phyloP scores from a whole-genome alignment of 2,888 invertebrate genomes.

The Phania funesta region DNA sequence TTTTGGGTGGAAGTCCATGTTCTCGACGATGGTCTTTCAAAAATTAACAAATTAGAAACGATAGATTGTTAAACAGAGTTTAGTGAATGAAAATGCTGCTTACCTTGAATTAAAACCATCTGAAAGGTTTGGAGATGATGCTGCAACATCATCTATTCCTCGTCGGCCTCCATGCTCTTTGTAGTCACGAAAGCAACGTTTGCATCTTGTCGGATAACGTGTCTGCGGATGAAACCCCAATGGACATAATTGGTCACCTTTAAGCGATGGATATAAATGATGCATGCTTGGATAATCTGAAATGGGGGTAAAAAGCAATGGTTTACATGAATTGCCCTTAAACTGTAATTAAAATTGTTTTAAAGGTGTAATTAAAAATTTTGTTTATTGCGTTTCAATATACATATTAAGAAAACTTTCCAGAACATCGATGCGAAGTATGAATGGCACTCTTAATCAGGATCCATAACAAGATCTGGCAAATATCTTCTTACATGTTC shows the following conservation, averaged over 20 bases:
- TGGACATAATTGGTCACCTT: conserved; percentile 94
- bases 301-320: no score
- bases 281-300: conserved; percentile 74
- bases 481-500: no score
- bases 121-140: conserved; percentile 90
- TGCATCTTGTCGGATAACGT: conserved; percentile 95
- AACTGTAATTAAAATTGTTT: no score
- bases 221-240: conserved; percentile 97
- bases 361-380: no score
- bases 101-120: conserved; percentile 84
- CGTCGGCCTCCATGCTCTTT: conserved; percentile 92
- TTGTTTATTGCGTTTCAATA: no score
- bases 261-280: conserved; percentile 82
- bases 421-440: no score
- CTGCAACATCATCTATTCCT: conserved; percentile 86
- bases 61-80: not conserved
- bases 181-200: conserved; percentile 95
- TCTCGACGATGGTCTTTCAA: conserved; percentile 80
- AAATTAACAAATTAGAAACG: not conserved
- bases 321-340: no score
- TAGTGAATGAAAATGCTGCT: not conserved
- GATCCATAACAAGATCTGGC: no score
- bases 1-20: conserved; percentile 91
- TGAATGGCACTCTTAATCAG: no score
- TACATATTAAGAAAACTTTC: no score